Evolutionary conservation across 2,113 vertebrate species (phyloP), one percentile per base, ranked within the genome.

Genomic region (Picathartes gymnocephalus): DNA sequence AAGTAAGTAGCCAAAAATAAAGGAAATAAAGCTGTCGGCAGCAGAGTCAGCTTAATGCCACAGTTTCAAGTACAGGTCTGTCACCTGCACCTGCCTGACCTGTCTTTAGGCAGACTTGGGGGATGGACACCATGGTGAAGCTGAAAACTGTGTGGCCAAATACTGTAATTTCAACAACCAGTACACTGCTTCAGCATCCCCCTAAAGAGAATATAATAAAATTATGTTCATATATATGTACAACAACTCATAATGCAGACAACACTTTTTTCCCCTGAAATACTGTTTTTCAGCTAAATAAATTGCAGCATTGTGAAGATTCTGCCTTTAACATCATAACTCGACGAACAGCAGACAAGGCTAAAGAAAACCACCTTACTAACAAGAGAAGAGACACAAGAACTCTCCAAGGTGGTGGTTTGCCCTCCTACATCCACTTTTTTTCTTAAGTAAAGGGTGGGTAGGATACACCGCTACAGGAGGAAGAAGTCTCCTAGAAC

Each of bases 391-490:
- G 39, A 60, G 15, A 65, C 14, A 24, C 14, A 74, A 48, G 31
- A 94, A 33, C 19, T 44, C 35, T 33, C 48, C 2, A 12, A 1
- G 30, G 13, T 23, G 39, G 30, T 54, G 23, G 24, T 23, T 40
- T 81, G 6, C 7, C 3, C 4, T 40, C 4, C 28, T 24, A 42
- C 3, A 12, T 1, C 0, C 3, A 0, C 1, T 5, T 19, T 27
- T 53, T 42, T 21, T 5, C 16, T 7, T 37, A 82, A 69, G 13
- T 6, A 44, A 11, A 5, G 8, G 21, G 6, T 19, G 15, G 25
- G 5, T 48, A 24, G 30, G 18, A 78, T n/a, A 61, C 7, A n/a
- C 14, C 39, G n/a, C 64, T 50, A 65, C 25, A 4, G 4, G 58
- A 88, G 60, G 10, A 47, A 62, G 31, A 91, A 54, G 15, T 22